Evolutionary conservation across 2,113 vertebrate species (phyloP), one percentile per base, ranked within the genome.

Genomic region (Antechinus flavipes): DNA sequence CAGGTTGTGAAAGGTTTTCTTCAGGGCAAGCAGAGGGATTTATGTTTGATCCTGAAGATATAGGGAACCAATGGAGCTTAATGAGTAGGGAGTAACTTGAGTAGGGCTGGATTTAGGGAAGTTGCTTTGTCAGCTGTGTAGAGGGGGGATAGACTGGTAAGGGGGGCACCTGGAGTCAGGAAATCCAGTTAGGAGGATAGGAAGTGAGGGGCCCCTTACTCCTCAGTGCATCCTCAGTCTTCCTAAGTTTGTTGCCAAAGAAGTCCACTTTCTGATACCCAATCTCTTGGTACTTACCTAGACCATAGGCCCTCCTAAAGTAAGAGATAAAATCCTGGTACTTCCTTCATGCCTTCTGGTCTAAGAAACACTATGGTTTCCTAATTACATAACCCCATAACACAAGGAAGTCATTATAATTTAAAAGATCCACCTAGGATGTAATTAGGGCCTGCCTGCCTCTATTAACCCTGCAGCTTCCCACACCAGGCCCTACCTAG

Each of bases 371-470:
- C 95, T 93, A 93, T 58, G 95, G 14, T 46, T 95, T 96, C 58
- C 94, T 96, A 61, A 91, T 93, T 95, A 93, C 27, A 76, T 46
- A 49, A 96, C 94, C 90, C 54, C 49, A 91, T 92, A 68, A 61
- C 91, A 52, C 93, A 90, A 35, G 91, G 16, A 92, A 96, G 76
- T 27, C 76, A 93, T 95, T 97, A 95, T 93, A 96, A 95, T 25
- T 95, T 97, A 96, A 97, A 55, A 93, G 27, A 52, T 84, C 12
- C 94, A 97, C 92, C 93, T 97, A 97, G 93, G 54, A 94, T 52
- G 46, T 96, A 97, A 97, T 95, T 94, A 97, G 94, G 94, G 68
- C 68, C 35, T n/a, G 35, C 14, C 5, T 2, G 35, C 5, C 7
- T 84, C 35, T 42, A 42, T 84, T 42, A 84, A 4, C 19, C 90